Evolutionary conservation across 2,113 vertebrate genomes (phyloP).

Genomic region (Rhynchomys soricoides): DNA sequence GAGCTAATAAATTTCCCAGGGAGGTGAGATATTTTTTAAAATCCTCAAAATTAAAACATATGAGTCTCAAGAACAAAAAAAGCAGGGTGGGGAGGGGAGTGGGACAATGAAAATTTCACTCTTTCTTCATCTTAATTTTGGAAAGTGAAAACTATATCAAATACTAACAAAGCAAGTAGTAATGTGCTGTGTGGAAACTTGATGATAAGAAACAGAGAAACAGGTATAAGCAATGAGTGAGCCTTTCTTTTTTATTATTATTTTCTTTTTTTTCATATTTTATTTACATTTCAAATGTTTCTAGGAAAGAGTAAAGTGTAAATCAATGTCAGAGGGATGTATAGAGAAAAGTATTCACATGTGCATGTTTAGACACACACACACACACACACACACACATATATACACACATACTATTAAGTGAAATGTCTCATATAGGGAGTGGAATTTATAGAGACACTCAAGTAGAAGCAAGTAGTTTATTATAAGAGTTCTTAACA

Average conservation of each 20-base stretch:
- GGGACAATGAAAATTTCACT: background rate
- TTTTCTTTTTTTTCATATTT: no score
- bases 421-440: background rate
- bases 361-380: no score
- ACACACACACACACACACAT: background rate
- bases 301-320: background rate
- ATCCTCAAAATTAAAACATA: background rate
- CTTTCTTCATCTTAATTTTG: constrained; percentile 20
- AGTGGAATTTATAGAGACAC: background rate
- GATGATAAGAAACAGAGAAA: constrained; percentile 27
- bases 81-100: background rate
- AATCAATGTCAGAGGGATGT: background rate
- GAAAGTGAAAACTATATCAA: background rate
- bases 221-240: background rate
- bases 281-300: no score
- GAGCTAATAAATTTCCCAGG: background rate
- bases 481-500: background rate
- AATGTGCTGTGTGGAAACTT: constrained; percentile 1
- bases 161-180: constrained; percentile 31
- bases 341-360: background rate
- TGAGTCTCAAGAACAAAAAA: background rate
- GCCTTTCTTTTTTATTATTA: no score
- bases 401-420: no score
- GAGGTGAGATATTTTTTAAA: background rate
- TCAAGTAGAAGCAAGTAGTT: background rate